phyloP scores from a whole-genome alignment of 2,113 vertebrate species.

The Chauna torquata region DNA sequence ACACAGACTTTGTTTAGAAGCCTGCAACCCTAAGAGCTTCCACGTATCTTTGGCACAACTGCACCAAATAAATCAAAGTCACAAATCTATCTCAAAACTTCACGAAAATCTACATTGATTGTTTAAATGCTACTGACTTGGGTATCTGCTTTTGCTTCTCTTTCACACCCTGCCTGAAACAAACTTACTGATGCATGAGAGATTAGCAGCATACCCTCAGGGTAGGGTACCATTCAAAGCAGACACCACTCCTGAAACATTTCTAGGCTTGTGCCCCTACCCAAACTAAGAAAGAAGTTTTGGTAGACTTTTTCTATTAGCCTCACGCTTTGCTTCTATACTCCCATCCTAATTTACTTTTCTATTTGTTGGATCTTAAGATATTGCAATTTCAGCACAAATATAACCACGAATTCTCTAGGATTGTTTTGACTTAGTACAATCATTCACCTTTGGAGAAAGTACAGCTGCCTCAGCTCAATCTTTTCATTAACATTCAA shows the following conservation, averaged over 20 bases:
- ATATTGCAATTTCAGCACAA: neutral
- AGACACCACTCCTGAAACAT: neutral
- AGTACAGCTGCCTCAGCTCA: rapidly evolving
- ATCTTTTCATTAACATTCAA: neutral
- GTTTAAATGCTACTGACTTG: neutral
- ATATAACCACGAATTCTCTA: neutral
- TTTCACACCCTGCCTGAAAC: neutral
- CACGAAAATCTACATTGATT: neutral
- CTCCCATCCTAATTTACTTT: neutral
- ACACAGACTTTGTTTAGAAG: neutral
- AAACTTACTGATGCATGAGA: neutral
- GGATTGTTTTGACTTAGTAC: neutral
- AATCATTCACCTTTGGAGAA: neutral
- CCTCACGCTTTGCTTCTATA: neutral
- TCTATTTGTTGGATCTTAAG: neutral
- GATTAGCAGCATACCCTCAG: neutral
- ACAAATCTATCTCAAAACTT: neutral
- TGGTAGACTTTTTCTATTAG: neutral
- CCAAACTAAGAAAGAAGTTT: rapidly evolving
- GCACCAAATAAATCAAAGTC: neutral
- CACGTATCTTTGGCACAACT: neutral
- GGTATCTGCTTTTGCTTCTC: neutral
- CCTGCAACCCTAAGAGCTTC: neutral
- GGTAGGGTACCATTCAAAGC: neutral
- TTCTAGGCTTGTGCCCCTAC: neutral